Evolutionary conservation across 2,797 vertebrate genomes (phyloP), one percentile per base, ranked within the genome.

Genomic region (Pipistrellus kuhlii): DNA sequence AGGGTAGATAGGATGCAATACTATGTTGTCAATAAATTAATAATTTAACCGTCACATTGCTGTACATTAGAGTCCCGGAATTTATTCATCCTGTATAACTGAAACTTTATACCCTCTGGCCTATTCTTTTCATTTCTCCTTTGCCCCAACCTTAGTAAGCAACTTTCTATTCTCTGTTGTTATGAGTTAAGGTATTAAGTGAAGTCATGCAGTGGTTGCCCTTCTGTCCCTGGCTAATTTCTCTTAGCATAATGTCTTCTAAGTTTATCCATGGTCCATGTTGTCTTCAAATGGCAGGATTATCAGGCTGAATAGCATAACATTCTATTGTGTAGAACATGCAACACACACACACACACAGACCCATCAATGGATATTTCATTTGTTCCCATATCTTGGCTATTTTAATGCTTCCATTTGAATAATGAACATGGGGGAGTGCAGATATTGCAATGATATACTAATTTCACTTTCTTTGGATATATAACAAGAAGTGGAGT

Each of bases 381-480:
- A 59, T 30, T 48, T 71, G 15, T 85, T 78, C 69, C 13, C 46
- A 14, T 44, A 44, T 59, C 35, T 87, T 87, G 62, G 59, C 68
- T 87, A 23, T 71, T 69, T 62, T 41, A 62, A 68, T 32, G 32
- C 48, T 82, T 8, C 84, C 4, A 20, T 35, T 68, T 68, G 17
- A 68, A 68, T 68, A 53, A 6, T 35, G 53, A 71, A 44, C 53
- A 46, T 41, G 30, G 21, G 30, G 32, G 12, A 62, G 17, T 21
- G 23, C 38, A 94, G 44, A 62, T 82, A 71, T 11, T 17, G 57
- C 25, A 82, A 76, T 1, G 13, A 76, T 53, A 82, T 30, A 68
- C 20, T 32, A 48, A 81, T 57, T 86, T 94, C 77, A 66, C 59
- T 85, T 94, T 53, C 18, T 69, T 68, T 57, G 69, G 14, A 51